Base-by-base conservation (phyloP, 2,888 invertebrate species). In the Melangyna quadrimaculata region DNA sequence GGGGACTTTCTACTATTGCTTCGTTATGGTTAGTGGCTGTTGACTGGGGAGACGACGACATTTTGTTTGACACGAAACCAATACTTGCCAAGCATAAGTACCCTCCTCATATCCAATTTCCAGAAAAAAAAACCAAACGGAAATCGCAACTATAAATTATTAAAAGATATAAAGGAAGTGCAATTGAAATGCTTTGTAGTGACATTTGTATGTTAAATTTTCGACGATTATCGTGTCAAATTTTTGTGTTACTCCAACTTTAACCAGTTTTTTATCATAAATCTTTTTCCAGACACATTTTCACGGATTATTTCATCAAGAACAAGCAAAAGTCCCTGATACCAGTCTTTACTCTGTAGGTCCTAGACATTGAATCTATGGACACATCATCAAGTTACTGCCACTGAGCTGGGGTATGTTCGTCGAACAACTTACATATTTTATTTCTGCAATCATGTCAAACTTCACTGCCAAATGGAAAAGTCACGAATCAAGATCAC, bases 401-500 rank as follows among this genome's bases (percentile, higher is more conserved):
- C 35, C 0, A 10, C 22, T 19, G 12, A n/a, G 24, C 14, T 59
- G 8, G 51, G 45, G 7, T 65, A 73, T 40, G 45, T 67, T 71
- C n/a, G 51, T n/a, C 32, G 8, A 70, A 45, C 40, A 71, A 61
- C 40, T 45, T 37, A 29, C 40, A 53, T 37, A 29, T 55, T 65
- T 67, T 55, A 29, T n/a, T n/a, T 29, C 40, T 57, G 22, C 35
- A 69, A 53, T 61, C 61, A 72, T 67, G 72, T 79, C 67, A 78
- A 78, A 80, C 72, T 80, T 32, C 73, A 80, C 51, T 80, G 24
- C 77, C 80, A 80, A 80, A 79, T 67, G 14, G 61, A 80, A 84
- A 84, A 88, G 88, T 88, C 88, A 88, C 88, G 88, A 88, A 88
- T 88, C 89, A 89, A 89, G 88, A 89, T 89, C 88, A 89, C 86